phyloP scores from a whole-genome alignment of 2,797 vertebrate species.

The Characodon lateralis region DNA sequence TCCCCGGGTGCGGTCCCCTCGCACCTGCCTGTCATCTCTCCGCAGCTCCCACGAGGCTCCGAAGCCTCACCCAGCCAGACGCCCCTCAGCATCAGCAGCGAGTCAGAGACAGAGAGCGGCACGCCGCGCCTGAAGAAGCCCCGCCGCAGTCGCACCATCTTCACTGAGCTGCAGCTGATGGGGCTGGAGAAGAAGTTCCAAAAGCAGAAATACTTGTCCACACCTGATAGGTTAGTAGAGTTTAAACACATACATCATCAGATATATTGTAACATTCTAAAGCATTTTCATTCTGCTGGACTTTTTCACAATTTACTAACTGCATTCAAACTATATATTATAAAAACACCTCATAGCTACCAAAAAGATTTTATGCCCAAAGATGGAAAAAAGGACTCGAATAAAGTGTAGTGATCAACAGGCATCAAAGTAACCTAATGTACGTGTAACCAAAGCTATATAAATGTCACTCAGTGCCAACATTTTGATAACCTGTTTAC shows the following conservation, averaged over 20 bases:
- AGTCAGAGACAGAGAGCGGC: constrained; percentile 91
- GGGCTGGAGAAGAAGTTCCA: constrained; percentile 99
- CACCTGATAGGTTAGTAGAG: constrained; percentile 90
- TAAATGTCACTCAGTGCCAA: constrained; percentile 41
- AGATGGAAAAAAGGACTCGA: constrained; percentile 14
- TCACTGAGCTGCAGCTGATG: constrained; percentile 97
- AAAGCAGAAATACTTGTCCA: constrained; percentile 99
- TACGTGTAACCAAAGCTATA: constrained; percentile 21
- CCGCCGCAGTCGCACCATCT: constrained; percentile 95
- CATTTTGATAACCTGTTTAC: constrained; percentile 49
- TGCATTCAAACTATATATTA: not conserved
- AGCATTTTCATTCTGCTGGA: no score
- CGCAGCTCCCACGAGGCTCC: constrained; percentile 65
- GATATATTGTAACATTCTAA: not conserved
- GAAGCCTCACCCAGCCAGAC: constrained; percentile 77
- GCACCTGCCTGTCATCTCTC: constrained; percentile 82
- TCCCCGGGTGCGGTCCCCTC: constrained; percentile 43
- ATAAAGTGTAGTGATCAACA: constrained; percentile 3
- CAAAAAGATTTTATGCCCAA: constrained; percentile 23
- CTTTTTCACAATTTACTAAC: not conserved
- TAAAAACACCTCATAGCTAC: not conserved
- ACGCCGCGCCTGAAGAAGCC: constrained; percentile 88
- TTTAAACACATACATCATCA: not conserved
- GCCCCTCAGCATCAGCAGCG: constrained; percentile 87
- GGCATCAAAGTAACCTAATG: constrained; percentile 29